phyloP scores from a whole-genome alignment of 2,113 vertebrate species.

The Epinephelus fuscoguttatus region DNA sequence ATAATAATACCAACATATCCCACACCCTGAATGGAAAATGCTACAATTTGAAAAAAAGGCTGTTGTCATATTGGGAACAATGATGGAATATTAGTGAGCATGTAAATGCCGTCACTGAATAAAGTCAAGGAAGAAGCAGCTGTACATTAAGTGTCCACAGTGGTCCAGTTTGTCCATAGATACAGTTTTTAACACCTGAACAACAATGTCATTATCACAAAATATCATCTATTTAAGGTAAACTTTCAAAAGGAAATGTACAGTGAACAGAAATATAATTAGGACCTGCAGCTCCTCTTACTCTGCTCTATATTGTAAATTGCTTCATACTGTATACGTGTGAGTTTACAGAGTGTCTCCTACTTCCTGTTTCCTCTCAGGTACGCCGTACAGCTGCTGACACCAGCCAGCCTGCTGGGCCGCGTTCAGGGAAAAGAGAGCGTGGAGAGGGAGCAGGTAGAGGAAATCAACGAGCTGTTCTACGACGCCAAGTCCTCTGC shows the following conservation, averaged over 20 bases:
- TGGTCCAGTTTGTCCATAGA: not conserved
- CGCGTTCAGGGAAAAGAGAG: conserved; percentile 96
- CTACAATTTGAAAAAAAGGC: too few relatives aligned
- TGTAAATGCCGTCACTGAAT: too few relatives aligned
- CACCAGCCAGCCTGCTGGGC: conserved; percentile 93
- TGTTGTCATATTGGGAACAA: too few relatives aligned
- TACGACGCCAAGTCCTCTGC: conserved; percentile 98
- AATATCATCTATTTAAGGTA: not conserved
- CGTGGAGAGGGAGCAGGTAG: conserved; percentile 96
- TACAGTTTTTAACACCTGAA: too few relatives aligned
- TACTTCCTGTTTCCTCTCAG: conserved; percentile 76
- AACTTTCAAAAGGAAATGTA: not conserved
- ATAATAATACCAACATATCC: too few relatives aligned
- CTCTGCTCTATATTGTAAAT: not conserved
- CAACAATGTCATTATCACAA: too few relatives aligned
- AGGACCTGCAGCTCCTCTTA: not conserved
- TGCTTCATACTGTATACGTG: not conserved
- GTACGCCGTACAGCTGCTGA: conserved; percentile 95
- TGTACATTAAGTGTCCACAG: not conserved
- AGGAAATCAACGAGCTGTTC: conserved; percentile 98
- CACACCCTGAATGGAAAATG: too few relatives aligned
- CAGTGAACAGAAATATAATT: not conserved
- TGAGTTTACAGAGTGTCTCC: not conserved
- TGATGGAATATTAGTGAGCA: too few relatives aligned
- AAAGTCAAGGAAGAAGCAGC: not conserved